Base-by-base conservation (phyloP, 2,888 invertebrate species). In the Agrochola lota region DNA sequence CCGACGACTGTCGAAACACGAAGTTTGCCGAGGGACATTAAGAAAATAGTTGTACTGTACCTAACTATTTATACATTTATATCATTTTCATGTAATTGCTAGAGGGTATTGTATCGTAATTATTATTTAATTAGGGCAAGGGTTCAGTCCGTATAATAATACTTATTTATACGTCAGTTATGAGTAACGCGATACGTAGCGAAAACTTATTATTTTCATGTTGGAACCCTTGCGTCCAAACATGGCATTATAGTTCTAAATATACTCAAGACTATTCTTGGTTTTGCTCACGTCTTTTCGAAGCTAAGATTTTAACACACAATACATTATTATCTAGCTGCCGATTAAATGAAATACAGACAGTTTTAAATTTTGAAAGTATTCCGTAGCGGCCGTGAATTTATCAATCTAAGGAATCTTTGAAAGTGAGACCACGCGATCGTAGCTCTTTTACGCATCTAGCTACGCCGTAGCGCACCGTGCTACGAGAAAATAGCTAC, bases 51-150 rank as follows among this genome's bases (percentile, higher is more conserved):
- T 35, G 35, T 35, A 35, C 35, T 35, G 35, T 17, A 17, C 49
- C 49, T 49, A 49, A 20, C 52, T 52, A 52, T 20, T 52, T 11
- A 1, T n/a, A n/a, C 55, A 57, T 57, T 11, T 11, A n/a, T 5
- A 57, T 57, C 0, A 26, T 57, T 75, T 49, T 40, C 17, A 60
- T n/a, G 73, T 67, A 62, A 83, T 60, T 40, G 23, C 26, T n/a
- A 40, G 49, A 59, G 67, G 66, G 71, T 71, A 30, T 60, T 55
- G 62, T 43, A n/a, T 30, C 40, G 59, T 77, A 71, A 86, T 86
- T 85, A 82, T 82, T 82, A 84, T 86, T 84, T 82, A 86, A 86
- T 86, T 77, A 71, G 35, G 20, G 70, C n/a, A 2, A 30, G n/a
- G 74, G 71, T 75, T 52, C 63, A 62, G 72, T 40, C 30, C 17